These are phyloP conservation scores for Chaetura pelagica DNA, from an alignment of 2,113 vertebrate genomes.

Conservation along the genomic window DNA sequence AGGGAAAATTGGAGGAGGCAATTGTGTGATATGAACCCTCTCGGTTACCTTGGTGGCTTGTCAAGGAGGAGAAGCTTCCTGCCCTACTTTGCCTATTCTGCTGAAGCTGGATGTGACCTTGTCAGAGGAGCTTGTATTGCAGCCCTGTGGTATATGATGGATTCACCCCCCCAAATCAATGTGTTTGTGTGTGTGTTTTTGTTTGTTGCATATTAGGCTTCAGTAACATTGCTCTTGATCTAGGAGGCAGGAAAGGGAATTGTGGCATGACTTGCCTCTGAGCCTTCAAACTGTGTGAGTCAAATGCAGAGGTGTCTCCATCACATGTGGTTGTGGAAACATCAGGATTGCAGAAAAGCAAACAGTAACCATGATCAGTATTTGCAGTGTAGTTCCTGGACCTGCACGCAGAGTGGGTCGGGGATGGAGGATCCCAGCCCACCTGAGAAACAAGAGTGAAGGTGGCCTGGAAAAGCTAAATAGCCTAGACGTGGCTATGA, in stretches of 20 bases:
- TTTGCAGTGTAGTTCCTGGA: background rate
- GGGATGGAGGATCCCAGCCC: background rate
- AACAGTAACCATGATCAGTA: background rate
- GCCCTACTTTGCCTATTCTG: background rate
- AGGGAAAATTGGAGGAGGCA: background rate
- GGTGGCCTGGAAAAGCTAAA: background rate
- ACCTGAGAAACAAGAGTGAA: background rate
- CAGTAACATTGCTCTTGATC: background rate
- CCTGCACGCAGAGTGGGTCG: background rate
- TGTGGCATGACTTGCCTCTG: background rate
- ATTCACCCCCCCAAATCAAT: background rate
- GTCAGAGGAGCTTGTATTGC: background rate
- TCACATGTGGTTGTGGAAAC: accelerated
- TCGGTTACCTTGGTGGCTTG: background rate
- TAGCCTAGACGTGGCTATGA: background rate
- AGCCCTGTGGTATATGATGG: background rate
- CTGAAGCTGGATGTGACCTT: background rate
- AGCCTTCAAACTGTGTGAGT: background rate
- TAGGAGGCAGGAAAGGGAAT: background rate
- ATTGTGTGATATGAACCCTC: background rate
- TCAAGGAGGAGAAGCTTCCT: background rate
- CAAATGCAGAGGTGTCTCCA: background rate
- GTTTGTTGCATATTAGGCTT: background rate
- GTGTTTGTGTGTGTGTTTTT: too few relatives aligned
- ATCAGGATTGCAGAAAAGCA: background rate